phyloP scores from a whole-genome alignment of 2,797 vertebrate species.

The Luscinia megarhynchos region DNA sequence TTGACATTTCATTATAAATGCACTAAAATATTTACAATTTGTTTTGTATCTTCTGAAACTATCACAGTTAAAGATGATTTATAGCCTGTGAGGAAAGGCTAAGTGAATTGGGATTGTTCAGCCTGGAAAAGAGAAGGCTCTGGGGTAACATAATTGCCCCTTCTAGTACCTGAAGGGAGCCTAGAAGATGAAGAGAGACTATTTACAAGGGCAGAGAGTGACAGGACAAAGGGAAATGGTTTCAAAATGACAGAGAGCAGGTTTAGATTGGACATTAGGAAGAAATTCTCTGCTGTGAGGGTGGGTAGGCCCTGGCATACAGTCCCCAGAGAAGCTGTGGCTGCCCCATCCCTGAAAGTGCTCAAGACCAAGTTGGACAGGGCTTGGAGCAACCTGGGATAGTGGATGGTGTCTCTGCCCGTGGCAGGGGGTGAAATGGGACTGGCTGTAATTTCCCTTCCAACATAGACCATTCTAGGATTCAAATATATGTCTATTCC shows the following conservation, averaged over 20 bases:
- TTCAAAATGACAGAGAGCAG: not conserved
- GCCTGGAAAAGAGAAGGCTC: not conserved
- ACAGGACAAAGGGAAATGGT: not conserved
- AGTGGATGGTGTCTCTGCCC: not conserved
- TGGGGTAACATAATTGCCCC: not conserved
- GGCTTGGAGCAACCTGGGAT: not conserved
- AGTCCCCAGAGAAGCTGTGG: not conserved
- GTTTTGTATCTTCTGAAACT: not conserved
- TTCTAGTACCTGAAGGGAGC: not conserved
- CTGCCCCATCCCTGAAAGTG: not conserved
- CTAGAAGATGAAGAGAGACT: not conserved
- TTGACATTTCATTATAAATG: not conserved
- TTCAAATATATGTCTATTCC: not conserved
- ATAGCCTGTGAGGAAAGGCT: not conserved
- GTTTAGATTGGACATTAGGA: not conserved
- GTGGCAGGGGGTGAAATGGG: not conserved
- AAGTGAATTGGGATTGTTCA: not conserved
- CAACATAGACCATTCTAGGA: not conserved
- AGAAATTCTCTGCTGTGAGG: not conserved
- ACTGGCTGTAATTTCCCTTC: not conserved
- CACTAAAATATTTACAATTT: not conserved
- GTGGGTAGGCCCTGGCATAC: not conserved
- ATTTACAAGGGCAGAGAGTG: not conserved
- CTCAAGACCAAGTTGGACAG: not conserved
- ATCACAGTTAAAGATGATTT: not conserved